Conservation (phyloP, 2,888 invertebrate genomes). For the Clunio marinus region DNA sequence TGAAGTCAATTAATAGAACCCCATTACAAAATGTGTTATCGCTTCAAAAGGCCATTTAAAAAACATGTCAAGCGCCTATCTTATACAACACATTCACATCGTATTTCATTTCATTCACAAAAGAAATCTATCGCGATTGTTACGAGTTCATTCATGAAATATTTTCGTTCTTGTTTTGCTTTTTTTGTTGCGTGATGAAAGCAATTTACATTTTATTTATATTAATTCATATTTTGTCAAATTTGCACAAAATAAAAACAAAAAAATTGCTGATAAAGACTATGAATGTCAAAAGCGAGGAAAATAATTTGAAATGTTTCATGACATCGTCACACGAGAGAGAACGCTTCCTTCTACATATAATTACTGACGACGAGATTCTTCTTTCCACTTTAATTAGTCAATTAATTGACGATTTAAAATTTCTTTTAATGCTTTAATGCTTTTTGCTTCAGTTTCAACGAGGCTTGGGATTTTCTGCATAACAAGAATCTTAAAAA, state of each 20-base stretch:
- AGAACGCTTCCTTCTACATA: neutral
- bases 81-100: neutral
- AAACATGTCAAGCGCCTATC: constrained; percentile 7
- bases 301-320: neutral
- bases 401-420: constrained; percentile 11
- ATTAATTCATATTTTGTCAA: neutral
- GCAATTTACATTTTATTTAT: neutral
- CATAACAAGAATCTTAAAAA: neutral
- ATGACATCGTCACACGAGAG: neutral
- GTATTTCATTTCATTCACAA: constrained; percentile 23
- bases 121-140: neutral
- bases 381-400: neutral
- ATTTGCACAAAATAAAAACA: no score
- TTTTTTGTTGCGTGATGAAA: no score
- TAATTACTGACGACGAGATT: neutral
- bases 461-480: neutral
- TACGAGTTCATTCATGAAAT: constrained; percentile 24
- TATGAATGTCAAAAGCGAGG: no score
- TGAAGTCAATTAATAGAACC: constrained; percentile 40
- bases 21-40: neutral
- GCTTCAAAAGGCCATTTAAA: constrained; percentile 11
- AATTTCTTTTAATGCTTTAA: no score
- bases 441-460: no score
- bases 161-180: neutral
- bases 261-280: no score